Conservation (phyloP, 53 echinoderm and acorn worm species). For the Pentamera pediparva region DNA sequence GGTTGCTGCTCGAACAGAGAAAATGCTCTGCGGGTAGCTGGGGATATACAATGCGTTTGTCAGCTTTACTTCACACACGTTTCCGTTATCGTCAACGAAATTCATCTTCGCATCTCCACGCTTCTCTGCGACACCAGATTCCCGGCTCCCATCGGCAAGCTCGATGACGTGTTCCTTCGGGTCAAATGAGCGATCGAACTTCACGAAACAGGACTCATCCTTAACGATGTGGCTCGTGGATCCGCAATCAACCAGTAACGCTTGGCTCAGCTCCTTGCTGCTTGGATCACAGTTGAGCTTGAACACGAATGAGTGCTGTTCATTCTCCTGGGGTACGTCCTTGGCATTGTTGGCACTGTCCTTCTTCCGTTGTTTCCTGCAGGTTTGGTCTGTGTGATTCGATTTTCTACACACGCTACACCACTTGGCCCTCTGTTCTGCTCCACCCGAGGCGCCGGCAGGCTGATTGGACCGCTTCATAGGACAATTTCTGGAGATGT, state of each 20-base stretch:
- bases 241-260: constrained; percentile 42
- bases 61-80: background rate
- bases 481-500: constrained; percentile 5
- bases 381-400: constrained; percentile 8
- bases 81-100: background rate
- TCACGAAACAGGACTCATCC: constrained; percentile 10
- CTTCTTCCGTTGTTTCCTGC: background rate
- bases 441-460: background rate
- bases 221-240: constrained; percentile 33
- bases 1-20: constrained; percentile 36
- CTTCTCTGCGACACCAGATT: constrained; percentile 14
- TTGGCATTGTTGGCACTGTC: constrained; percentile 8
- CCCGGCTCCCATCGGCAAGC: constrained; percentile 25
- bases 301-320: constrained; percentile 8
- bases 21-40: constrained; percentile 34
- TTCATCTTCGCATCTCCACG: constrained; percentile 17
- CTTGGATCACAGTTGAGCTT: constrained; percentile 7
- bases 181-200: constrained; percentile 19
- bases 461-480: background rate
- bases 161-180: constrained; percentile 30
- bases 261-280: background rate
- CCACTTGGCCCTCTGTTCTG: background rate
- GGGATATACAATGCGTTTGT: constrained; percentile 26
- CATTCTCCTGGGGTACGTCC: background rate
- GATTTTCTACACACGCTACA: constrained; percentile 11